Conservation (phyloP, 2,797 vertebrate genomes). For the Propithecus perrieri region DNA sequence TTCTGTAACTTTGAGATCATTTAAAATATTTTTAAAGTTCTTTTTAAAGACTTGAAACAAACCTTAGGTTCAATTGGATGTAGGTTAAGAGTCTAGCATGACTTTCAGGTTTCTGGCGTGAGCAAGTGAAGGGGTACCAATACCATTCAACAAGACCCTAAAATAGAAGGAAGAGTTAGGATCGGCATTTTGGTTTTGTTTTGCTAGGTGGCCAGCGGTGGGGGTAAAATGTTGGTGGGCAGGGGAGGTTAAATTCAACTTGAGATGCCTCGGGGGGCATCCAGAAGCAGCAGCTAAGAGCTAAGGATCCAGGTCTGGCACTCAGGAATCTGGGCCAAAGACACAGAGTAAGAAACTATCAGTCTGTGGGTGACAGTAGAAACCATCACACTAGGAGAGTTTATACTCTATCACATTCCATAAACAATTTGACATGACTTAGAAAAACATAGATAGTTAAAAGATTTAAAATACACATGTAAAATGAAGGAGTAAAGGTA, state of each 20-base stretch:
- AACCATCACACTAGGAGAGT: background rate
- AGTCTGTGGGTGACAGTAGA: background rate
- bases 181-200: background rate
- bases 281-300: background rate
- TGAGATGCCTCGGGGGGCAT: background rate
- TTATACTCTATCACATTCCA: background rate
- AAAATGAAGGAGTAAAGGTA: background rate
- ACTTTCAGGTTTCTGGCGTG: constrained; percentile 45
- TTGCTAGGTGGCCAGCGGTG: background rate
- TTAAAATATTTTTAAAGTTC: constrained; percentile 27
- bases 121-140: background rate
- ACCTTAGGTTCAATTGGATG: background rate
- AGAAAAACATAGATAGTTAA: constrained; percentile 18
- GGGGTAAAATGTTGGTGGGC: background rate
- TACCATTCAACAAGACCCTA: background rate
- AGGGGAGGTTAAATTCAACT: background rate
- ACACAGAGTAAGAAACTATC: background rate
- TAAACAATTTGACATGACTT: constrained; percentile 8
- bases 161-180: background rate
- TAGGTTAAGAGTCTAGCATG: background rate
- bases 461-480: background rate
- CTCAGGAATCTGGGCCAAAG: background rate
- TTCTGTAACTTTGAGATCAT: background rate
- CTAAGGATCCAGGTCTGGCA: background rate
- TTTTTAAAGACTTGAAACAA: constrained; percentile 14